Evolutionary conservation across 2,113 vertebrate genomes (phyloP).

Genomic region (Cyanoderma ruficeps): DNA sequence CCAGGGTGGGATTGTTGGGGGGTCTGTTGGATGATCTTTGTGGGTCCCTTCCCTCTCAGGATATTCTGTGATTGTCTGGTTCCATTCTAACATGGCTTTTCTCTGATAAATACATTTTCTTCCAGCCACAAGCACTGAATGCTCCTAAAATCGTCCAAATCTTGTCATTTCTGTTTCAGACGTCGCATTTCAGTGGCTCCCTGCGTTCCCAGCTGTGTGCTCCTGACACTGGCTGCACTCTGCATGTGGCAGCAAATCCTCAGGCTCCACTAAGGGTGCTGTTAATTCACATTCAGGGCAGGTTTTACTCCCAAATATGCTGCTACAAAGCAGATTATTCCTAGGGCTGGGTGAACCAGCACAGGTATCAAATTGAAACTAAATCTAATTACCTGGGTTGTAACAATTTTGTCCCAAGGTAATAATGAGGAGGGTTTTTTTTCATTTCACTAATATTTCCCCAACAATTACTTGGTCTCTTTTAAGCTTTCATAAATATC

Average conservation of each 20-base stretch:
- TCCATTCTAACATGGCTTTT: neutral
- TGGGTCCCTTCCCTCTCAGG: neutral
- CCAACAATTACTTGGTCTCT: neutral
- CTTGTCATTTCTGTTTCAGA: neutral
- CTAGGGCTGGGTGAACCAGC: neutral
- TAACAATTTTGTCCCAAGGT: neutral
- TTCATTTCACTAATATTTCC: neutral
- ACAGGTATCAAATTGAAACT: neutral
- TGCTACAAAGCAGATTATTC: neutral
- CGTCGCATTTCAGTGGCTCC: neutral
- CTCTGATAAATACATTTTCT: neutral
- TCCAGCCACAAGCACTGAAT: neutral
- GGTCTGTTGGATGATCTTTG: neutral
- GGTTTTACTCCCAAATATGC: neutral
- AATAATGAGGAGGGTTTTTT: neutral
- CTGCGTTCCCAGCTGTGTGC: neutral
- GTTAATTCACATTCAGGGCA: neutral
- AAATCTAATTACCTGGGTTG: neutral
- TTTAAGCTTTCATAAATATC: neutral
- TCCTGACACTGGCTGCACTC: neutral
- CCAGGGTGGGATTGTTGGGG: neutral
- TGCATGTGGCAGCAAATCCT: neutral
- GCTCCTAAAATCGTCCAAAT: neutral
- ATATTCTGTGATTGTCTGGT: neutral
- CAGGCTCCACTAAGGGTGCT: rapidly evolving